Conservation (phyloP, 2,113 vertebrate genomes). For the Rhinolophus ferrumequinum region DNA sequence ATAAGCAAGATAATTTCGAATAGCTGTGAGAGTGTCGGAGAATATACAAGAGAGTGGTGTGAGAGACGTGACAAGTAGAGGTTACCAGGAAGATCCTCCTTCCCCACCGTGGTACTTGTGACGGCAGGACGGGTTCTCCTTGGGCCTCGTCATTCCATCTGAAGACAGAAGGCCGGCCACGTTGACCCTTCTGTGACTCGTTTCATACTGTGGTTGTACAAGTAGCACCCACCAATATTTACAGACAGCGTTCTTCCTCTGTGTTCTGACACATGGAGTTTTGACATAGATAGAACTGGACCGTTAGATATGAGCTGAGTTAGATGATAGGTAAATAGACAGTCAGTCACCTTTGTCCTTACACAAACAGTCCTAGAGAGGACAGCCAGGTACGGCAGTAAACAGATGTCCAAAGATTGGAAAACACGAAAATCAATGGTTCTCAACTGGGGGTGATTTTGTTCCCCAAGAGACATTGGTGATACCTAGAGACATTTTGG, state of each 20-base stretch:
- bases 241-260: no score
- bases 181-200: not conserved
- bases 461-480: not conserved
- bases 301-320: not conserved
- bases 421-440: not conserved
- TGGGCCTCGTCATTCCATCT: not conserved
- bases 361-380: not conserved
- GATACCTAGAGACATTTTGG: not conserved
- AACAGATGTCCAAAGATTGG: not conserved
- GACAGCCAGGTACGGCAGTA: not conserved
- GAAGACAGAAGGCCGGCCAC: not conserved
- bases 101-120: no score
- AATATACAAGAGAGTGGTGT: accelerated
- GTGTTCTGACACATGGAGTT: accelerated
- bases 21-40: not conserved
- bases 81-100: not conserved
- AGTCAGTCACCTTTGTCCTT: not conserved
- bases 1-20: not conserved
- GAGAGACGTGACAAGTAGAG: no score
- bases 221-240: accelerated
- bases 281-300: not conserved
- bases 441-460: not conserved
- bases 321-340: not conserved
- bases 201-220: accelerated
- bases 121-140: not conserved